A percentile compares a stretch with the other conserved stretches of the same genome.
Conservation (phyloP, 2,113 vertebrate species). For the Crocuta crocuta region DNA sequence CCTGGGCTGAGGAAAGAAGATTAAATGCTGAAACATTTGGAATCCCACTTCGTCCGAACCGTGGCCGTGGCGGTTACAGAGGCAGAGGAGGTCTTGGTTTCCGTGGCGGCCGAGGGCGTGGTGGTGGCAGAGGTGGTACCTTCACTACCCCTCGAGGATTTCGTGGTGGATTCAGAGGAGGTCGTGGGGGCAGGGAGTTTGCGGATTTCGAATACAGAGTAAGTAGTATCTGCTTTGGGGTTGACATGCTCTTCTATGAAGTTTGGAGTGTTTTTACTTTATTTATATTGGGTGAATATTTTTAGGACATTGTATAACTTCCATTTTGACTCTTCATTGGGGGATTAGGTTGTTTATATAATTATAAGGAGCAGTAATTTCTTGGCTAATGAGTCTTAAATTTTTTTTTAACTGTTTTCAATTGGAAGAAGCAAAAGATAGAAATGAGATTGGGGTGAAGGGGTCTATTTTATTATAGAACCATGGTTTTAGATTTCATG, state of each 20-base stretch:
- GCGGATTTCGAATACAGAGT: constrained; percentile 98
- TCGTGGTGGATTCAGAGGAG: constrained; percentile 94
- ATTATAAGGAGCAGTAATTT: not conserved
- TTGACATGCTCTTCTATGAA: not conserved
- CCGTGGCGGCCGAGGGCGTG: constrained; percentile 93
- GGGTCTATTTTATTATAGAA: not conserved
- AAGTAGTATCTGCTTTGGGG: constrained; percentile 68
- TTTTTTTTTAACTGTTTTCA: not conserved
- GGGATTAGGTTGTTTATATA: not conserved
- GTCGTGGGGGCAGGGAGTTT: constrained; percentile 94
- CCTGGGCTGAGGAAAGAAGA: constrained; percentile 97
- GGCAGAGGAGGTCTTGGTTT: constrained; percentile 93
- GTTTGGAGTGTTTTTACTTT: not conserved
- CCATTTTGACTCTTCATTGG: not conserved
- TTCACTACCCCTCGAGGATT: constrained; percentile 92
- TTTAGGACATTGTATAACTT: constrained; percentile 46
- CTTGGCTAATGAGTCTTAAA: not conserved
- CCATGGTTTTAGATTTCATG: constrained; percentile 25
- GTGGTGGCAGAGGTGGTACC: constrained; percentile 90
- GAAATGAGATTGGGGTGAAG: not conserved
- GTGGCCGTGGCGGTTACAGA: constrained; percentile 94
- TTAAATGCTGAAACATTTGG: constrained; percentile 98
- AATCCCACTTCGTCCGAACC: constrained; percentile 93
- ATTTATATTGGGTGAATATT: not conserved
- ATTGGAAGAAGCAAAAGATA: not conserved